phyloP scores from a whole-genome alignment of 30 jellyfish, hydroid and myxozoan species.

The Cassiopea andromeda region DNA sequence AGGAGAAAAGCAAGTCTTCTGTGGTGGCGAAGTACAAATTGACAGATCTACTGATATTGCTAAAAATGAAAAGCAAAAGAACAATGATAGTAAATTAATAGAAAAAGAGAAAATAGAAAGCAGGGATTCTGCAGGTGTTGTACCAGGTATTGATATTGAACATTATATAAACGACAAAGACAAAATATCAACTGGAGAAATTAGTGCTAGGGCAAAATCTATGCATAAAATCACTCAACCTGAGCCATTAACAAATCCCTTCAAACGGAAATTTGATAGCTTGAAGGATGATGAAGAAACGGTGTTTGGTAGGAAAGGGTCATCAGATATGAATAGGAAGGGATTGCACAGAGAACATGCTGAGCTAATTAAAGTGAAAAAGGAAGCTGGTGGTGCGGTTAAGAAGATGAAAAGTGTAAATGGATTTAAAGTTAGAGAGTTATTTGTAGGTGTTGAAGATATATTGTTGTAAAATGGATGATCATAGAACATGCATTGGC shows the following conservation, averaged over 20 bases:
- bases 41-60: not conserved
- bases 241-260: no score
- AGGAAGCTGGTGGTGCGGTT: not conserved
- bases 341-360: not conserved
- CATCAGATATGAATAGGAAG: not conserved
- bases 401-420: not conserved
- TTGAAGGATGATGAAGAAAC: no score
- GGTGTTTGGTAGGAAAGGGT: not conserved
- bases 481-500: no score
- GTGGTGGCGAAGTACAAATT: not conserved
- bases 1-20: not conserved
- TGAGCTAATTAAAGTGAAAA: not conserved
- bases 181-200: no score
- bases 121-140: not conserved
- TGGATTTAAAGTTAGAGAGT: slow-evolving; percentile 7
- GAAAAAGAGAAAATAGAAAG: not conserved
- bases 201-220: no score
- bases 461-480: not conserved
- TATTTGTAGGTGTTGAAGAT: slow-evolving; percentile 13
- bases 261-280: no score
- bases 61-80: not conserved
- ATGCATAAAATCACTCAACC: no score
- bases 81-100: not conserved
- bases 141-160: no score
- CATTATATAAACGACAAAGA: no score